Evolutionary conservation across 2,797 vertebrate species (phyloP).

Genomic region (Lophius americanus): DNA sequence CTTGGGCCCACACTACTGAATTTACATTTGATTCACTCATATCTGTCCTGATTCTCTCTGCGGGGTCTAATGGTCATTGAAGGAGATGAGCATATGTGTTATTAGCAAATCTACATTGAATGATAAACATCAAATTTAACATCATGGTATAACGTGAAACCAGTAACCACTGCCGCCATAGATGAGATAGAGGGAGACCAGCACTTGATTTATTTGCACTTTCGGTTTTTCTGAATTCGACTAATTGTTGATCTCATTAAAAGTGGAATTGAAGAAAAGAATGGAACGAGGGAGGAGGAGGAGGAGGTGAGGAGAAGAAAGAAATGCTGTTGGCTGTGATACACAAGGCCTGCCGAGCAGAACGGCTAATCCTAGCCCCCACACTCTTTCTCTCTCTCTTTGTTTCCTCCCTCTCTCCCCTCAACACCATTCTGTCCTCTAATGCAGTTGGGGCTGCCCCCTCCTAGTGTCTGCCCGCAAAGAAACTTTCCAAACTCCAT

Average conservation of each 20-base stretch:
- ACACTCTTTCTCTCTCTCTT: constrained; percentile 37
- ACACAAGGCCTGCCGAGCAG: constrained; percentile 84
- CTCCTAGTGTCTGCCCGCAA: constrained; percentile 69
- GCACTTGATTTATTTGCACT: constrained; percentile 75
- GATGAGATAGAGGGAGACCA: constrained; percentile 25
- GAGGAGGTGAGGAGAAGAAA: constrained; percentile 56
- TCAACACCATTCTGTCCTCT: constrained; percentile 71
- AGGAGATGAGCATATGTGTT: too few species aligned
- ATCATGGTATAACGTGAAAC: too few species aligned
- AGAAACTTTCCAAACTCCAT: constrained; percentile 82
- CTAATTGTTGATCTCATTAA: constrained; percentile 88
- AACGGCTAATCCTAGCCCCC: constrained; percentile 83
- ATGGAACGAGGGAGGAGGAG: constrained; percentile 48
- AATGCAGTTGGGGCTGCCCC: constrained; percentile 68
- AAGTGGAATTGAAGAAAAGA: constrained; percentile 77
- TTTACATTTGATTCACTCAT: too few species aligned
- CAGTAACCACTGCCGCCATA: too few species aligned
- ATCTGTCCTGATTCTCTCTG: too few species aligned
- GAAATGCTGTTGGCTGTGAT: constrained; percentile 81
- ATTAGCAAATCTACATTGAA: too few species aligned
- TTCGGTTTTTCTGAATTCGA: constrained; percentile 79
- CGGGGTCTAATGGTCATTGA: too few species aligned
- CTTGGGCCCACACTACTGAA: too few species aligned
- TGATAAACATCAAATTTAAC: too few species aligned
- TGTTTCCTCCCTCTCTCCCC: constrained; percentile 44